These are phyloP conservation scores for Argopecten irradians DNA, from an alignment of 1,140 invertebrate species.

Conservation along the genomic window DNA sequence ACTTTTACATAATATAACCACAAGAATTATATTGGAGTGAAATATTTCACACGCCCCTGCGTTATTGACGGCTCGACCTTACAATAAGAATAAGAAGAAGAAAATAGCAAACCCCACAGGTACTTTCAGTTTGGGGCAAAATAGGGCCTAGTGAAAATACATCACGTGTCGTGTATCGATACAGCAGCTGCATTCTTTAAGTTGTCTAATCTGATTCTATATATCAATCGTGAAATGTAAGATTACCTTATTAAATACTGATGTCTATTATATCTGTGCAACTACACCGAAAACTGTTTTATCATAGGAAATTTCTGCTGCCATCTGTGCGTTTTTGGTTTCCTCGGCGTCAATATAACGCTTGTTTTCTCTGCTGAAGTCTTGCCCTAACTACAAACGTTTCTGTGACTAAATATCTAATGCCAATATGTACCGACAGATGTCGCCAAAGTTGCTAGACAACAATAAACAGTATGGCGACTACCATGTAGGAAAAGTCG, in stretches of 20 bases:
- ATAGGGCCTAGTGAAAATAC: too few relatives aligned
- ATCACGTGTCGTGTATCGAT: too few relatives aligned
- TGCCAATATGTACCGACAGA: not conserved
- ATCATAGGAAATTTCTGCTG: not conserved
- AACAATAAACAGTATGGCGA: constrained; percentile 49
- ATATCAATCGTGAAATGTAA: not conserved
- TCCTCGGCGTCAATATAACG: constrained; percentile 23
- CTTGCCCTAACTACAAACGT: not conserved
- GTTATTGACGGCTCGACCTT: too few relatives aligned
- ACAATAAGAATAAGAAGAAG: too few relatives aligned
- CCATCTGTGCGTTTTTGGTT: not conserved
- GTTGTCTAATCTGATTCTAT: not conserved
- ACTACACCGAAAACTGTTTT: not conserved
- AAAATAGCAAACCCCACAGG: too few relatives aligned
- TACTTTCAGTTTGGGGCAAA: too few relatives aligned
- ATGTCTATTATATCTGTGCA: not conserved
- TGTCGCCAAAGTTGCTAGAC: constrained; percentile 47
- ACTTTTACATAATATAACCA: too few relatives aligned
- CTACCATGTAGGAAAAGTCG: not conserved
- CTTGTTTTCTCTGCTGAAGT: not conserved
- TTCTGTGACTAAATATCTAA: not conserved
- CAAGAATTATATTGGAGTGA: too few relatives aligned
- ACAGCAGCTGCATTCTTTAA: too few relatives aligned
- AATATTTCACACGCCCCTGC: too few relatives aligned
- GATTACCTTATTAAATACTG: not conserved